A percentile compares a stretch with the other conserved stretches of the same genome.
Conservation (phyloP, 2,113 vertebrate species). For the Xenopus tropicalis region DNA sequence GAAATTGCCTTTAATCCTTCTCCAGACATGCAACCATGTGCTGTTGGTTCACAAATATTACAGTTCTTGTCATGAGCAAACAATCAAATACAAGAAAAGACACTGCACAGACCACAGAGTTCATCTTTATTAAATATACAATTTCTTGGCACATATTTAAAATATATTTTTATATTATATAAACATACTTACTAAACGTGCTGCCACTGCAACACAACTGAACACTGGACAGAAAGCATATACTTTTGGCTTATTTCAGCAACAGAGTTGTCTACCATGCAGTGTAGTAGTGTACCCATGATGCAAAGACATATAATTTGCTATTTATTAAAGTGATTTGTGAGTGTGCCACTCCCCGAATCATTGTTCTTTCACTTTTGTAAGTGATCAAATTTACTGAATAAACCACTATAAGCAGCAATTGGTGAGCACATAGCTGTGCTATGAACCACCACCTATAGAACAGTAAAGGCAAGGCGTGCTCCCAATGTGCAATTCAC, state of each 20-base stretch:
- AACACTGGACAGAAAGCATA: conserved; percentile 17
- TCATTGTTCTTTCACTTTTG: too few species aligned
- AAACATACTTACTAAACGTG: conserved; percentile 28
- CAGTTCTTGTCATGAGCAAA: neutral
- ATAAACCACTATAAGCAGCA: too few species aligned
- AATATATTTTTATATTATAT: conserved; percentile 35
- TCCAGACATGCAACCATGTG: neutral
- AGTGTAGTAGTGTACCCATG: neutral
- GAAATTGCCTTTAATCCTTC: neutral
- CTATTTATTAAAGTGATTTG: too few species aligned
- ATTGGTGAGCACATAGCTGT: too few species aligned
- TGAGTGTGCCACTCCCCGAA: too few species aligned
- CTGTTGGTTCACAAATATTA: neutral
- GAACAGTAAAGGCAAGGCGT: too few species aligned
- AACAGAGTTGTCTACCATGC: neutral
- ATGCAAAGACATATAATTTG: neutral
- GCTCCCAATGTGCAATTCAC: too few species aligned
- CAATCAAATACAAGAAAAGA: neutral
- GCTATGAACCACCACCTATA: too few species aligned
- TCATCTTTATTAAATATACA: conserved; percentile 36
- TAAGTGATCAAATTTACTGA: too few species aligned
- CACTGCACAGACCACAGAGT: neutral
- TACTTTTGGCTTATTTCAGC: neutral
- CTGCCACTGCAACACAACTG: conserved; percentile 19
- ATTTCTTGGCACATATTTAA: conserved; percentile 29